Conservation (phyloP, 2,797 vertebrate genomes). For the Sternotherus odoratus region DNA sequence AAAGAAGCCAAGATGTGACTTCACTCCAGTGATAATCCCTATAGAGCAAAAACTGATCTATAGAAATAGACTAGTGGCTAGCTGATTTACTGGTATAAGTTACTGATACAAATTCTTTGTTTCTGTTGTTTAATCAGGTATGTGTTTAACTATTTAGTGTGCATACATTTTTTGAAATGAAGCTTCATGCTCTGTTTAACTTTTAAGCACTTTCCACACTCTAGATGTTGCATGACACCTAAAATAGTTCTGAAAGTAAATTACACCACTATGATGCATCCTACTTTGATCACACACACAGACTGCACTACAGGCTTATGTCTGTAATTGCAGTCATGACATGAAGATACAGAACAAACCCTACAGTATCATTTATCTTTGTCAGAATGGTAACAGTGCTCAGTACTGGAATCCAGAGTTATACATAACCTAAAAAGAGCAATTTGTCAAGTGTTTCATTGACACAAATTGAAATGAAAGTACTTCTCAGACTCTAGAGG, state of each 20-base stretch:
- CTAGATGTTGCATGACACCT: neutral
- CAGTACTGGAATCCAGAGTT: conserved; percentile 67
- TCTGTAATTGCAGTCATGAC: conserved; percentile 57
- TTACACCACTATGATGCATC: conserved; percentile 27
- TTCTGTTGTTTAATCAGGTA: neutral
- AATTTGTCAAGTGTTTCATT: conserved; percentile 79
- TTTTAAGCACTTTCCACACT: neutral
- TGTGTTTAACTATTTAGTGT: neutral
- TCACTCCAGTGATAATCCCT: conserved; percentile 13
- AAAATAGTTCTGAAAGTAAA: conserved; percentile 45
- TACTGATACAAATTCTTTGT: neutral
- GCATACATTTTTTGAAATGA: conserved; percentile 3
- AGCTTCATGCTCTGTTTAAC: neutral
- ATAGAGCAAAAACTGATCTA: neutral
- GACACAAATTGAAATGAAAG: conserved; percentile 81
- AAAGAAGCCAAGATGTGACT: conserved; percentile 13
- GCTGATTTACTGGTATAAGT: neutral
- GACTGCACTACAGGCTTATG: conserved; percentile 7
- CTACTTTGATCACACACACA: conserved; percentile 26
- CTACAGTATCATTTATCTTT: conserved; percentile 69
- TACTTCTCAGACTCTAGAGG: conserved; percentile 73
- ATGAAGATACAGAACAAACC: conserved; percentile 48
- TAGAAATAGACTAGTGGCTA: neutral
- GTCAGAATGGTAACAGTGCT: conserved; percentile 63
- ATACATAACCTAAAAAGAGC: conserved; percentile 65